Conservation (phyloP, 1,140 invertebrate genomes). For the Xylocopa sonorina region DNA sequence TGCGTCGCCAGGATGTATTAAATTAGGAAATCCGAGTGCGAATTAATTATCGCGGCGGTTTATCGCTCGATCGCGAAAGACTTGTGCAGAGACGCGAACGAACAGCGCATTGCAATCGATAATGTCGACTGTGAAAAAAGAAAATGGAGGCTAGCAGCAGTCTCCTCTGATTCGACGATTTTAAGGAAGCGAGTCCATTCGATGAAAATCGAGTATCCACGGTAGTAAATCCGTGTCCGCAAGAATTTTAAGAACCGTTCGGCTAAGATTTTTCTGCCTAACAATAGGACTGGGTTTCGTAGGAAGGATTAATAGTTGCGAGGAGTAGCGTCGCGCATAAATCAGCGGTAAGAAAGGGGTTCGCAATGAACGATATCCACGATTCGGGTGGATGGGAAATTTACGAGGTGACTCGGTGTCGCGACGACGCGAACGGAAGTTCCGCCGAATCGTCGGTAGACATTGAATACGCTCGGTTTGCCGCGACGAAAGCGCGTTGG, state of each 20-base stretch:
- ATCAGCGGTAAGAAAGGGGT: neutral
- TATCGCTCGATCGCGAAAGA: too few relatives aligned
- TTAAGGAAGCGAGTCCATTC: too few relatives aligned
- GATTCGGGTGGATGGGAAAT: neutral
- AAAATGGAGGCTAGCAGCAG: too few relatives aligned
- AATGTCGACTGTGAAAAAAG: too few relatives aligned
- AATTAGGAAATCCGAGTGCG: too few relatives aligned
- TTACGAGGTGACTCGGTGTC: neutral
- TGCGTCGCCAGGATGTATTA: too few relatives aligned
- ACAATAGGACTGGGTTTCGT: accelerated
- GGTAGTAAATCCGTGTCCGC: neutral
- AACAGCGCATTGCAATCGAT: too few relatives aligned
- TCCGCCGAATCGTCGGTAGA: neutral
- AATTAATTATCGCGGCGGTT: too few relatives aligned
- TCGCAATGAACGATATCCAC: too few relatives aligned
- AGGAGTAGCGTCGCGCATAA: neutral
- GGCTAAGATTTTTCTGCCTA: neutral
- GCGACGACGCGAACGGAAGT: neutral
- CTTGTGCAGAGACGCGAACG: too few relatives aligned
- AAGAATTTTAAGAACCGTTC: neutral
- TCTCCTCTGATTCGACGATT: too few relatives aligned
- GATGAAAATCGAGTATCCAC: too few relatives aligned
- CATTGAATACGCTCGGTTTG: neutral
- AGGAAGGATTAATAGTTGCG: neutral
- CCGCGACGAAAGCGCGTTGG: neutral